A percentile compares a stretch with the other conserved stretches of the same genome.
These are phyloP conservation scores for Psilopogon haemacephalus DNA, from an alignment of 2,113 vertebrate species.

Conservation along the genomic window DNA sequence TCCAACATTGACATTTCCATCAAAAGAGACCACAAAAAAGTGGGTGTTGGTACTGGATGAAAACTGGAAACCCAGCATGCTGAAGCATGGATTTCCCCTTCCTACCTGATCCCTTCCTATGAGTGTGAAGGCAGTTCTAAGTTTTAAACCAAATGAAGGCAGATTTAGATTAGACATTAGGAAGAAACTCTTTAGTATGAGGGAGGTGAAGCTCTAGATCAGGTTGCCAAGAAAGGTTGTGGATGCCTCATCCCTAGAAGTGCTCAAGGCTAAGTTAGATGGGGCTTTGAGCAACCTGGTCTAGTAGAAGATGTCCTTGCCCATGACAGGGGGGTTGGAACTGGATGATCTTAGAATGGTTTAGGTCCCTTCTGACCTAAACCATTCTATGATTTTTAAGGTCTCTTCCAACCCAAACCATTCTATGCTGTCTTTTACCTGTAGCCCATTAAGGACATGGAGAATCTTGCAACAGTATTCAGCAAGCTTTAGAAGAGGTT, in stretches of 20 bases:
- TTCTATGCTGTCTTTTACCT: background rate
- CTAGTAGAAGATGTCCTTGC: too few species aligned
- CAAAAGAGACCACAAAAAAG: background rate
- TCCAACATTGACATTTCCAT: background rate
- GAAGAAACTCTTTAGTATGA: background rate
- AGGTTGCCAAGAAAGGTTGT: background rate
- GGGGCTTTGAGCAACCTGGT: too few species aligned
- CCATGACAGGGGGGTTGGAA: too few species aligned
- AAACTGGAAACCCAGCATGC: background rate
- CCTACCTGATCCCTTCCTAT: background rate
- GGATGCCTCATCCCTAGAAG: background rate
- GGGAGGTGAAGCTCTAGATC: background rate
- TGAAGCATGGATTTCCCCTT: background rate
- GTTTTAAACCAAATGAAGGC: background rate
- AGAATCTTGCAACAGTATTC: background rate
- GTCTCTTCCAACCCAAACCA: background rate
- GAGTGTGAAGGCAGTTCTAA: background rate
- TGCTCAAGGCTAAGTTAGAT: background rate
- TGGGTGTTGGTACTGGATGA: background rate
- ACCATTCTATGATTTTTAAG: background rate
- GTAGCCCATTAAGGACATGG: background rate
- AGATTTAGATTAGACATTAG: background rate
- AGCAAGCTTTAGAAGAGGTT: background rate
- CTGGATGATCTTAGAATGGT: too few species aligned
- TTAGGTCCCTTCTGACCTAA: background rate